These are phyloP conservation scores for Notolabrus celidotus DNA, from an alignment of 2,797 vertebrate species.

Conservation along the genomic window DNA sequence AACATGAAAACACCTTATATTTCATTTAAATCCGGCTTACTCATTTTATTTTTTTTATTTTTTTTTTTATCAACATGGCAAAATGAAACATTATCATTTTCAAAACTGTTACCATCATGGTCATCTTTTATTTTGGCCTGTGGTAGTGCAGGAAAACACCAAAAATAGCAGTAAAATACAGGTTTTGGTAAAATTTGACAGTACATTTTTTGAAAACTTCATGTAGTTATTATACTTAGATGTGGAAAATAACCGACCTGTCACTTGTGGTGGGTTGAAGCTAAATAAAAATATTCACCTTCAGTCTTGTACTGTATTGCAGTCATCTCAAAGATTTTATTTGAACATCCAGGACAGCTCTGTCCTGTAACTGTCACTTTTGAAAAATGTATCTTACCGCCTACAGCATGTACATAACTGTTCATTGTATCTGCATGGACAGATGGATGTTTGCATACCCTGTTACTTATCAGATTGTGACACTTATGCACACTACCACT, in stretches of 20 bases:
- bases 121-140: too few relatives aligned
- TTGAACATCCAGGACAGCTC: not conserved
- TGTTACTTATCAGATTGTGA: constrained; percentile 41
- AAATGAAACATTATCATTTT: too few relatives aligned
- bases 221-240: too few relatives aligned
- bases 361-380: not conserved
- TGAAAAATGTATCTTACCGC: constrained; percentile 1
- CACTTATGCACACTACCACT: constrained; percentile 8
- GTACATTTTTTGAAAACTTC: too few relatives aligned
- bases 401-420: constrained; percentile 5
- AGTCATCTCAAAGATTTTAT: not conserved
- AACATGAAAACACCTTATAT: too few relatives aligned
- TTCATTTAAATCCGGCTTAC: too few relatives aligned
- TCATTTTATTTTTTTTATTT: too few relatives aligned
- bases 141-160: too few relatives aligned
- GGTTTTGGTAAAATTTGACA: too few relatives aligned
- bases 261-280: not conserved
- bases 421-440: constrained; percentile 5
- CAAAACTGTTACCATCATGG: too few relatives aligned
- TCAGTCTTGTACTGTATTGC: not conserved
- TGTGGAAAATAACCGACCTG: not conserved
- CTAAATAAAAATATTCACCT: not conserved
- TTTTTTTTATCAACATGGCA: too few relatives aligned
- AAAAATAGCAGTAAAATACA: too few relatives aligned
- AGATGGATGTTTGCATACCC: constrained; percentile 27